phyloP scores from a whole-genome alignment of 2,888 invertebrate species.

The Lissonota sp. region DNA sequence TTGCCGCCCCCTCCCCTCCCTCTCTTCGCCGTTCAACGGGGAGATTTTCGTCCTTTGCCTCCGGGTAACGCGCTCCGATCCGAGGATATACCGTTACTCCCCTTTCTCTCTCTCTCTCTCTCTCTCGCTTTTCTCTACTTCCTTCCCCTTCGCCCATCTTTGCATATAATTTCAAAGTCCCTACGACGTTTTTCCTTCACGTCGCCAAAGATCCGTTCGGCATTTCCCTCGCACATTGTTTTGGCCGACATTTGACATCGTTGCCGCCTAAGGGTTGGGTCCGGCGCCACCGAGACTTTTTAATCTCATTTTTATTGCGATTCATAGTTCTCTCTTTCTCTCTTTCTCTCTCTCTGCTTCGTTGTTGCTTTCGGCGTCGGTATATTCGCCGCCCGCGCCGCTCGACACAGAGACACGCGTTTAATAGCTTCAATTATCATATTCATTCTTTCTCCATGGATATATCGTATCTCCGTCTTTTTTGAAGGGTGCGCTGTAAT shows the following conservation, averaged over 20 bases:
- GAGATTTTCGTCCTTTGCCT: slow-evolving; percentile 59
- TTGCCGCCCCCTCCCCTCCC: too few species aligned
- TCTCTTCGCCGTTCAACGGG: slow-evolving; percentile 6
- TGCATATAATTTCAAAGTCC: slow-evolving; percentile 58
- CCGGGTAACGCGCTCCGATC: slow-evolving; percentile 45
- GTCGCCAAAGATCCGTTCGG: slow-evolving; percentile 50
- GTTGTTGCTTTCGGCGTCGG: slow-evolving; percentile 16
- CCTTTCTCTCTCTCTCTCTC: slow-evolving; percentile 61
- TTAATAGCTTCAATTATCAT: slow-evolving; percentile 1
- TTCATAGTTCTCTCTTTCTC: neutral
- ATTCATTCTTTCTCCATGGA: neutral
- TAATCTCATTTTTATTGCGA: slow-evolving; percentile 23
- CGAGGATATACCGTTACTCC: slow-evolving; percentile 30
- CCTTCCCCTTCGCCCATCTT: slow-evolving; percentile 34
- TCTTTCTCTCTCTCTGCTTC: too few species aligned
- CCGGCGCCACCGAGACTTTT: neutral
- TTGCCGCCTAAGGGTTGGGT: slow-evolving; percentile 56
- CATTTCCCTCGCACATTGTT: slow-evolving; percentile 60
- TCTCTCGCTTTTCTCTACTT: slow-evolving; percentile 48
- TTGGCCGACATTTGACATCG: slow-evolving; percentile 64
- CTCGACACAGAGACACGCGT: slow-evolving; percentile 51
- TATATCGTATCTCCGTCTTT: neutral
- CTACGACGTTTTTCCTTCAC: slow-evolving; percentile 25
- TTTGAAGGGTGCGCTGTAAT: neutral
- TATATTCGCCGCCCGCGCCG: slow-evolving; percentile 53